Evolutionary conservation across 1,140 invertebrate species (phyloP).

Genomic region (Nasonia longicornis): DNA sequence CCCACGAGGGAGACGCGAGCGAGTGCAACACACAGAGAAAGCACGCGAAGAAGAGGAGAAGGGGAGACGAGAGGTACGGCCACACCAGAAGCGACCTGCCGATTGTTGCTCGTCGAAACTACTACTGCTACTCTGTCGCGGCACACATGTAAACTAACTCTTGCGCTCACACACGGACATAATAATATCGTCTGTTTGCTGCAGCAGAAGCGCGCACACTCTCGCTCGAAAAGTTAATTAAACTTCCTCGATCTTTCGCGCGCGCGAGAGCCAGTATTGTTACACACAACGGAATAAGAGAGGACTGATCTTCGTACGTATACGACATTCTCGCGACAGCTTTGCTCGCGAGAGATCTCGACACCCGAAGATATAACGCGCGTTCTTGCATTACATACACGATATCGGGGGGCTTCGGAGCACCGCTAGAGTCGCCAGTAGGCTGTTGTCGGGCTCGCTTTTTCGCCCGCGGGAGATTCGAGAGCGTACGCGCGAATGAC

Average conservation of each 20-base stretch:
- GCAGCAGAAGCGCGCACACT: not conserved
- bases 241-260: not conserved
- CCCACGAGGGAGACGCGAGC: slow-evolving; percentile 4
- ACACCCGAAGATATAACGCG: too few relatives aligned
- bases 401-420: not conserved
- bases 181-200: not conserved
- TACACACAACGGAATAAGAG: not conserved
- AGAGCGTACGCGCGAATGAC: not conserved
- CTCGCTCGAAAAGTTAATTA: not conserved
- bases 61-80: slow-evolving; percentile 40
- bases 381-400: not conserved
- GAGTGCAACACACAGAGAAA: not conserved
- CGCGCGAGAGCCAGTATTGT: not conserved
- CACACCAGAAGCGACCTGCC: slow-evolving; percentile 3
- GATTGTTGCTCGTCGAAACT: not conserved
- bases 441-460: slow-evolving; percentile 29
- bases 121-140: not conserved
- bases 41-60: slow-evolving; percentile 2
- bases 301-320: not conserved
- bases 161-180: not conserved
- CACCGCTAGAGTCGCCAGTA: not conserved
- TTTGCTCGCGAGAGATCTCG: too few relatives aligned
- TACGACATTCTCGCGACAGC: not conserved
- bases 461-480: not conserved
- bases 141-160: not conserved